Base-by-base conservation (phyloP, 2,113 vertebrate species). In the Aix galericulata region DNA sequence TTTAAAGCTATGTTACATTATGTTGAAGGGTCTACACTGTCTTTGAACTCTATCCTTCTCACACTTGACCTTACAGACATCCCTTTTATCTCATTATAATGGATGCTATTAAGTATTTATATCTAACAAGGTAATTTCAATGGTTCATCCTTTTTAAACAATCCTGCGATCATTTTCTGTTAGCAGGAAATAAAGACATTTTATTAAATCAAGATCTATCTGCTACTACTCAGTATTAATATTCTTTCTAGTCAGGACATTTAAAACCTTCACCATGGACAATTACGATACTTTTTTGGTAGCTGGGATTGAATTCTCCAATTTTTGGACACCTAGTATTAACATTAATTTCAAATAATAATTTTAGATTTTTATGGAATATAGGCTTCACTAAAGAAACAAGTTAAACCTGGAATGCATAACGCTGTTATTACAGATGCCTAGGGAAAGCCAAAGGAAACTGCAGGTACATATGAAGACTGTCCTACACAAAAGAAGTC, bases 21-120 rank as follows among this genome's bases (percentile, higher is more conserved):
- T 88, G 23, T 82, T 92, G 92, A 91, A 92, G 66, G 91, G 81
- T 89, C 84, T 91, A 94, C 55, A 56, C 62, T 88, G 34, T 82
- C 68, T 95, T 88, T 96, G 64, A 91, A 96, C 86, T 86, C 75
- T 86, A 69, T 93, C 86, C 79, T 91, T 78, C 82, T 95, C 94
- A 92, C 81, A 85, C 86, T 96, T 95, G 90, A 96, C 90, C 86
- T 95, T 92, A 86, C 71, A 95, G 85, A 78, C 86, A 94, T 91
- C 72, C 88, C 89, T 96, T 95, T 93, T 95, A 97, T 95, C 93
- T 96, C 69, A 95, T 94, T 96, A 90, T 93, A 96, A 91, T 86
- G 87, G 74, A 50, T 84, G 75, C 75, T 90, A 91, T 92, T 94
- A 92, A 95, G 84, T 95, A 95, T 94, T 95, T 92, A 92, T 95